Conservation (phyloP, 1,140 invertebrate genomes). For the Diabrotica undecimpunctata region DNA sequence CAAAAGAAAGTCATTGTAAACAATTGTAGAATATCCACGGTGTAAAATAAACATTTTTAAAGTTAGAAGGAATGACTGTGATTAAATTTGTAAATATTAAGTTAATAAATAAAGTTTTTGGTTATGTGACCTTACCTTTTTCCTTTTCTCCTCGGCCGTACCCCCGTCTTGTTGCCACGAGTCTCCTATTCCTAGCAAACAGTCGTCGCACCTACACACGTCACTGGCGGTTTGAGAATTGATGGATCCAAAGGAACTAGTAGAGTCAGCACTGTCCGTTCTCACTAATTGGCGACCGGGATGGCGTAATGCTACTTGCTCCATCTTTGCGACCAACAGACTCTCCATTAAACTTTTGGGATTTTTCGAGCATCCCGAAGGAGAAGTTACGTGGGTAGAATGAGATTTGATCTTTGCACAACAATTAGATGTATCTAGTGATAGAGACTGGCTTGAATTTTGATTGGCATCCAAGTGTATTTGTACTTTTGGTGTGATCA, state of each 20-base stretch:
- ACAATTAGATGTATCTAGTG: conserved; percentile 5
- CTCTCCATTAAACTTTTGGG: conserved; percentile 73
- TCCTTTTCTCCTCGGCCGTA: conserved; percentile 59
- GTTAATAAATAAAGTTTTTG: no score
- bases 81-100: no score
- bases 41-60: no score
- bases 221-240: conserved; percentile 62
- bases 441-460: background rate
- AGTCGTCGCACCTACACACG: conserved; percentile 78
- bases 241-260: conserved; percentile 67
- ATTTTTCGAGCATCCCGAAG: conserved; percentile 36
- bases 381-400: background rate
- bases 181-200: conserved; percentile 75
- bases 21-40: no score
- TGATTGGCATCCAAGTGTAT: background rate
- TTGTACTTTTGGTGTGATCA: background rate
- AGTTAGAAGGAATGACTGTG: no score
- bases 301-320: conserved; percentile 49
- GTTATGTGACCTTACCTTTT: conserved; percentile 37
- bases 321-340: conserved; percentile 73
- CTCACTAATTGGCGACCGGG: conserved; percentile 54
- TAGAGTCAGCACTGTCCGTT: conserved; percentile 74
- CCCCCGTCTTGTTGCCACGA: conserved; percentile 59
- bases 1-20: no score
- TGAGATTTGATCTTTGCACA: conserved; percentile 20